These are phyloP conservation scores for Hipparchia semele DNA, from an alignment of 2,888 invertebrate species.

Conservation along the genomic window DNA sequence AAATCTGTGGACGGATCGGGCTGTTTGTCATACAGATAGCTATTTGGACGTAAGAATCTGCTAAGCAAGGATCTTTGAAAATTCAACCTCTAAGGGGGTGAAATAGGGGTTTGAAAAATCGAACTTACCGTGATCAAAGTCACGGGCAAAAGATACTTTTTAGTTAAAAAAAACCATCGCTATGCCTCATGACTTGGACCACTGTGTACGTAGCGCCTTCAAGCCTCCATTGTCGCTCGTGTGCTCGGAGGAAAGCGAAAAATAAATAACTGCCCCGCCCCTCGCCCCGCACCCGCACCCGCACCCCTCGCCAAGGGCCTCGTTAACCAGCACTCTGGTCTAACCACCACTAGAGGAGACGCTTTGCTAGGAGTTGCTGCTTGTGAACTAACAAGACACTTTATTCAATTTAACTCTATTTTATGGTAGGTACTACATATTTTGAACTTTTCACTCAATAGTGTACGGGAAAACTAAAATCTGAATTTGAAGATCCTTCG, in stretches of 20 bases:
- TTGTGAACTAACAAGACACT: conserved; percentile 6
- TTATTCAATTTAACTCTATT: neutral
- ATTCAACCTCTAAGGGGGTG: no score
- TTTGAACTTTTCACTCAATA: no score
- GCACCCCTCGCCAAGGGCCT: conserved; percentile 19
- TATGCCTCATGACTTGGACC: neutral
- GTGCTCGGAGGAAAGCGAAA: conserved; percentile 24
- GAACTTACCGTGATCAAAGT: no score
- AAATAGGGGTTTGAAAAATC: no score
- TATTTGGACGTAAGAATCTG: no score
- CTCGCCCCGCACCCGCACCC: neutral
- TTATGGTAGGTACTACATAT: no score
- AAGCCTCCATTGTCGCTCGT: neutral
- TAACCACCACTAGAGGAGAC: neutral
- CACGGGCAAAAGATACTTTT: no score
- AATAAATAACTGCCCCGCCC: conserved; percentile 27
- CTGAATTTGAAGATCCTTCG: no score
- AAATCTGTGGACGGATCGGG: no score
- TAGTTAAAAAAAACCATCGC: neutral
- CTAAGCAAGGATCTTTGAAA: no score
- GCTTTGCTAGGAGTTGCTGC: neutral
- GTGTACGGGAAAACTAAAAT: no score
- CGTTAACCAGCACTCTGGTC: conserved; percentile 28
- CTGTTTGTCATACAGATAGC: no score
- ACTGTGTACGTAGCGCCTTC: neutral